Conservation (phyloP, 2,888 invertebrate species). For the Brachypalpus laphriformis region DNA sequence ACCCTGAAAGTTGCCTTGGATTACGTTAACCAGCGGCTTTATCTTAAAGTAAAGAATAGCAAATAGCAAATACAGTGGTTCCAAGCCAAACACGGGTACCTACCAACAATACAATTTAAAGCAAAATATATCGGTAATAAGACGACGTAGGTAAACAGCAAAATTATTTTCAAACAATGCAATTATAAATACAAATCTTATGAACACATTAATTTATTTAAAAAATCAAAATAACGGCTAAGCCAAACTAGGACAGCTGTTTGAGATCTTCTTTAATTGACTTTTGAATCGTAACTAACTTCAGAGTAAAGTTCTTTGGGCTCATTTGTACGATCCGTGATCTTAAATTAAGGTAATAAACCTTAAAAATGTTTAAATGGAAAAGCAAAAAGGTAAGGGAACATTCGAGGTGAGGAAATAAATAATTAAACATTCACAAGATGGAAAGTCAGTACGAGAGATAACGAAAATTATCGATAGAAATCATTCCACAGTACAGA, state of each 20-base stretch:
- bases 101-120: too few species aligned
- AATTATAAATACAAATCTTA: background rate
- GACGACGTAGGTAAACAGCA: too few species aligned
- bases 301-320: background rate
- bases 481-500: conserved; percentile 53
- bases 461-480: conserved; percentile 41
- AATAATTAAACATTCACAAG: conserved; percentile 36
- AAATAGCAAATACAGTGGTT: too few species aligned
- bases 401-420: conserved; percentile 30
- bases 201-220: background rate
- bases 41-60: too few species aligned
- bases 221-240: background rate
- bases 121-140: too few species aligned
- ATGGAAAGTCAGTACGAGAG: conserved; percentile 56
- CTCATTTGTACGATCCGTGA: too few species aligned
- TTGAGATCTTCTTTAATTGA: background rate
- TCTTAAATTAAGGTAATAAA: too few species aligned
- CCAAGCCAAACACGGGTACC: too few species aligned
- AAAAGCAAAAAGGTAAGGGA: background rate
- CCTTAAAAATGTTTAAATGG: background rate
- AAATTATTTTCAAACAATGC: background rate
- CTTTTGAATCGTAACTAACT: background rate
- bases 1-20: background rate
- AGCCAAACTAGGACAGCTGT: background rate
- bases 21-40: too few species aligned